Percentiles rank a stretch among this genome's conserved stretches.
phyloP scores from a whole-genome alignment of 2,113 vertebrate genomes.

The Thomomys bottae region DNA sequence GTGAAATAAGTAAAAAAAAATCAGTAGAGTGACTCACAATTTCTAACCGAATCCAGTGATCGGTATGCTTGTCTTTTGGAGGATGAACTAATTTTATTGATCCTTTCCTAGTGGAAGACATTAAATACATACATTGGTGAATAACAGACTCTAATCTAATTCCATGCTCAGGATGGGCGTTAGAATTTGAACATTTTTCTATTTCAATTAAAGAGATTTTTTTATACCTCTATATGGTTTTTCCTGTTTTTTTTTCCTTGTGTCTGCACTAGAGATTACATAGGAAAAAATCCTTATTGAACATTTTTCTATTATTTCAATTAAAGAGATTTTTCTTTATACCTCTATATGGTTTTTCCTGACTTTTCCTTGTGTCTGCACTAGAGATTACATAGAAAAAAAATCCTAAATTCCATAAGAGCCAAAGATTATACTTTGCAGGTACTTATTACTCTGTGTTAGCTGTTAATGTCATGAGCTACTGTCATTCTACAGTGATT shows the following conservation, averaged over 20 bases:
- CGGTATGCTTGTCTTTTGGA: too few relatives aligned
- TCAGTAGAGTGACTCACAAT: not conserved
- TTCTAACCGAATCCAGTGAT: not conserved
- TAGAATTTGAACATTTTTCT: too few relatives aligned
- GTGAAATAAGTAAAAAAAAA: not conserved
- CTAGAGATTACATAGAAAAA: not conserved
- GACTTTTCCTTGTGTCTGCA: not conserved
- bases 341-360: not conserved
- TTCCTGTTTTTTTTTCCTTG: not conserved
- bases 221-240: not conserved
- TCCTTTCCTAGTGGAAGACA: not conserved
- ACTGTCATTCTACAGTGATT: not conserved
- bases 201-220: not conserved
- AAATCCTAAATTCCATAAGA: not conserved
- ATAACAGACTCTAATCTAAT: not conserved
- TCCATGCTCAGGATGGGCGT: too few relatives aligned
- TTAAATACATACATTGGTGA: not conserved
- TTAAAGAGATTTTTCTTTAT: not conserved
- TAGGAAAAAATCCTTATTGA: too few relatives aligned
- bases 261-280: not conserved
- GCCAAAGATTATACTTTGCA: not conserved
- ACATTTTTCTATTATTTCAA: not conserved
- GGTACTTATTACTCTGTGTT: not conserved
- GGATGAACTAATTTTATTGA: too few relatives aligned
- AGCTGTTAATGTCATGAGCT: not conserved